Percentiles rank a stretch among this genome's conserved stretches.
These are phyloP conservation scores for Petrocephalus zakoni DNA, from an alignment of 2,113 vertebrate species.

Conservation along the genomic window DNA sequence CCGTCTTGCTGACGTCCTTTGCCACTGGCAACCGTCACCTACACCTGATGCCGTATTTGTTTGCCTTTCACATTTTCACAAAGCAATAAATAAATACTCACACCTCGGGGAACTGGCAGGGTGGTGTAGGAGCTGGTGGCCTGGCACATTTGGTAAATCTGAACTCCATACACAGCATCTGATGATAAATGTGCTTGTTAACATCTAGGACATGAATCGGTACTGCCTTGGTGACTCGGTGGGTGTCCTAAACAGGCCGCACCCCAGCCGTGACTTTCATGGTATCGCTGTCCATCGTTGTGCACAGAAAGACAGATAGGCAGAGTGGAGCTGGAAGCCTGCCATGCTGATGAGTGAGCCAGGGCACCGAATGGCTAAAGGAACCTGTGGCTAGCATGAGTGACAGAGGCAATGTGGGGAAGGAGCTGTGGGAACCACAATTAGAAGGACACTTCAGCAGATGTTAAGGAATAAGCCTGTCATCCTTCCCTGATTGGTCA, in stretches of 20 bases:
- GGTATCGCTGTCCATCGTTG: background rate
- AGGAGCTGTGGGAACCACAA: background rate
- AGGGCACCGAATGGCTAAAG: background rate
- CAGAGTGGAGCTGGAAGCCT: background rate
- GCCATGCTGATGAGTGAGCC: background rate
- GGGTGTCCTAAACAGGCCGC: background rate
- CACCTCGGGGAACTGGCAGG: background rate
- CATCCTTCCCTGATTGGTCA: background rate
- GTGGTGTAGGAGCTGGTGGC: background rate
- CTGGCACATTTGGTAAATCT: background rate
- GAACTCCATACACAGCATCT: background rate
- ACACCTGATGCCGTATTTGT: background rate
- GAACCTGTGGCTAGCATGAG: background rate
- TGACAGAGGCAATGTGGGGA: background rate
- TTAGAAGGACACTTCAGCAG: background rate
- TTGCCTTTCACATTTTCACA: conserved; percentile 7
- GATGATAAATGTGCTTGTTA: background rate
- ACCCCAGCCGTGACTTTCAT: background rate
- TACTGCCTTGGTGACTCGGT: background rate
- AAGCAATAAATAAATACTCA: background rate
- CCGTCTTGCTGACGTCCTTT: background rate
- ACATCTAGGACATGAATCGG: background rate
- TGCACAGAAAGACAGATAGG: background rate
- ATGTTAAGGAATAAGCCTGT: background rate
- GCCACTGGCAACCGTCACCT: background rate